Evolutionary conservation across 2,113 vertebrate species (phyloP).

Genomic region (Rhinopomastus cyanomelas): DNA sequence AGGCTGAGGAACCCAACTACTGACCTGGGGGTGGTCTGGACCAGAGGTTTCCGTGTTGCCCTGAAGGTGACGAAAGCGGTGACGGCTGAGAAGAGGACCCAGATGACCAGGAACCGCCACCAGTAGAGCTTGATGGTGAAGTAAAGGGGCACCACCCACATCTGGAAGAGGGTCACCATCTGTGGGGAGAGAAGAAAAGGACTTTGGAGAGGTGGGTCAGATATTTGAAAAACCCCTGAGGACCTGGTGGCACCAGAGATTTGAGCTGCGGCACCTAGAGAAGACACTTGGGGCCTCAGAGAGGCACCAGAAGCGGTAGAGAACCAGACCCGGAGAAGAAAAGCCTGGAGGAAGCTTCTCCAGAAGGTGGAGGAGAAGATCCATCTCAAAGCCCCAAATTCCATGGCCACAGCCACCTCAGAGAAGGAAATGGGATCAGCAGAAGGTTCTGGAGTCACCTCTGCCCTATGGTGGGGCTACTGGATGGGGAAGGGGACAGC

Average conservation of each 20-base stretch:
- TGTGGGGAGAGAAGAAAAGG: constrained; percentile 67
- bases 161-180: constrained; percentile 99
- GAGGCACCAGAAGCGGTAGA: background rate
- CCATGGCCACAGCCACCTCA: background rate
- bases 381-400: rapidly evolving
- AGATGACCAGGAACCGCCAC: constrained; percentile 95
- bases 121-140: constrained; percentile 97
- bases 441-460: background rate
- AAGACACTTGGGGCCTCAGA: background rate
- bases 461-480: background rate
- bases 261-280: background rate
- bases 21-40: constrained; percentile 94
- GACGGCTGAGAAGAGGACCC: constrained; percentile 92
- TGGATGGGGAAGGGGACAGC: background rate
- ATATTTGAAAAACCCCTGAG: background rate
- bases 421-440: rapidly evolving
- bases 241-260: background rate
- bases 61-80: constrained; percentile 93
- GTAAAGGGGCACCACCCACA: constrained; percentile 99
- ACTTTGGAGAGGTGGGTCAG: background rate
- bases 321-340: background rate
- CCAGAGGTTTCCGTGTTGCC: constrained; percentile 92
- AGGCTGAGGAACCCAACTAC: background rate
- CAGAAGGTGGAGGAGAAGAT: background rate
- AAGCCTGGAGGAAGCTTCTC: background rate